phyloP scores from a whole-genome alignment of 2,113 vertebrate species.

The Eretmochelys imbricata region DNA sequence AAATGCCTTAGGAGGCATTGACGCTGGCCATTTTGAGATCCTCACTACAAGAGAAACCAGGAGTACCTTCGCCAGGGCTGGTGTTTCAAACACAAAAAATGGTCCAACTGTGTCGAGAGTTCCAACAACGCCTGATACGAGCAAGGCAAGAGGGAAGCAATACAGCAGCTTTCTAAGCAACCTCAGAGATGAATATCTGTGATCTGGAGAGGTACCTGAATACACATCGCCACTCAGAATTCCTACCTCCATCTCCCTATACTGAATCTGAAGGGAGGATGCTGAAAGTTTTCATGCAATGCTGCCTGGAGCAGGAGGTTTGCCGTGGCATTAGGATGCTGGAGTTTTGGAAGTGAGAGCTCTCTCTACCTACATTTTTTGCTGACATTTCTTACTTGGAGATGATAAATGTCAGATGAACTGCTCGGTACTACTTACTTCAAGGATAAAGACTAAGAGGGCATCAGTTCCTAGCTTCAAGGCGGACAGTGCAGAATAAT shows the following conservation, averaged over 20 bases:
- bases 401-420: no score
- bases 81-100: not conserved
- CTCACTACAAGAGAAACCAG: not conserved
- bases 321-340: not conserved
- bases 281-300: not conserved
- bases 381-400: not conserved
- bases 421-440: no score
- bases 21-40: not conserved
- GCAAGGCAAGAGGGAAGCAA: not conserved
- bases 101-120: not conserved
- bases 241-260: not conserved
- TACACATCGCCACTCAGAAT: not conserved
- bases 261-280: not conserved
- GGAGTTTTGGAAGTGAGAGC: not conserved
- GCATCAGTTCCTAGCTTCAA: no score
- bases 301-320: not conserved
- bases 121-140: not conserved
- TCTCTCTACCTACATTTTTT: not conserved
- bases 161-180: not conserved
- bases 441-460: no score
- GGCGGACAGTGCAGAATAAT: no score
- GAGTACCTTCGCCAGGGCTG: not conserved
- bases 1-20: not conserved
- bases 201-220: not conserved
- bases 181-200: not conserved